Base-by-base conservation (phyloP, 2,113 vertebrate species). In the Eptesicus fuscus region DNA sequence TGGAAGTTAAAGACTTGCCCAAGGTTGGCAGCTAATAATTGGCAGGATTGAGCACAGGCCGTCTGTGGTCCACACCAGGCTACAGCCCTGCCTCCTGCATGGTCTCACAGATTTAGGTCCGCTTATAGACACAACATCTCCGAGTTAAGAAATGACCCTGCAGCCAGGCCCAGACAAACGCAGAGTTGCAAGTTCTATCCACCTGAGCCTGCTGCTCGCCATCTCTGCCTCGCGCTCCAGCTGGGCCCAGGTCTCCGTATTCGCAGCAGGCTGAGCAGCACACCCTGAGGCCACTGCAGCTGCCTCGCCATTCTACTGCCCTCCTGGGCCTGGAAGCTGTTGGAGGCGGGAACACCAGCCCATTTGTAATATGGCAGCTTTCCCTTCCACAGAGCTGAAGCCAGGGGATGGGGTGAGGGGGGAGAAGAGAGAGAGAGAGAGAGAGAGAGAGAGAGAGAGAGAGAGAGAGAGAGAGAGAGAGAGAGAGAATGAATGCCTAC, bases 61-160 rank as follows among this genome's bases (percentile, higher is more conserved):
- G 3, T 16, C 3, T 0, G 1, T 7, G 12, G 14, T 42, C 51
- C 9, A 5, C 28, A 28, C 13, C 10, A 9, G 10, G 7, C 0
- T 2, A 0, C 25, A 10, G 1, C 4, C 18, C 23, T 6, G 2
- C 44, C 32, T 73, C 30, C 49, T 4, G 7, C 6, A 20, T 9
- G 0, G 12, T n/a, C 32, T 25, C 12, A 53, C 51, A 49, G 32
- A 37, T 25, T 30, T 28, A 53, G 61, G 67, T 8, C 17, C 51
- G 18, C 9, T 23, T 70, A 4, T 1, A 59, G 70, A 40, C 1
- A 0, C 16, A 20, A 2, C 10, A 2, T 16, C 47, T 73, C 59
- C 7, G 65, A 63, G 28, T 53, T 7, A 20, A n/a, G 44, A 49
- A 40, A 73, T 0, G 1, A 7, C 47, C n/a, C 67, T 63, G 13